Percentiles rank a stretch among this genome's conserved stretches.
Conservation (phyloP, 2,888 invertebrate species). For the Epirrita christyi region DNA sequence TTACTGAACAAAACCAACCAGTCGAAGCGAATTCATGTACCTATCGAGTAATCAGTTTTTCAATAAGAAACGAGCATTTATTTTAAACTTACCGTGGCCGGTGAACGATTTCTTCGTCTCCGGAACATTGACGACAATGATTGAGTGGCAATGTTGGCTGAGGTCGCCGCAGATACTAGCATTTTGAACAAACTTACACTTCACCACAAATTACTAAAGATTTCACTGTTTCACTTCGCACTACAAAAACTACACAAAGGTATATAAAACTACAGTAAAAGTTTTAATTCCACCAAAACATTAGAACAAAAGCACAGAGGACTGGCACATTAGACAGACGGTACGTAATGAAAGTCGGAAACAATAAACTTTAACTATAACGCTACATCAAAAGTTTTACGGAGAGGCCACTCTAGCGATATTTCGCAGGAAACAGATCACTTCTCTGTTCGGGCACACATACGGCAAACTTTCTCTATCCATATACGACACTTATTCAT, state of each 20-base stretch:
- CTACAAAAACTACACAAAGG: constrained; percentile 1
- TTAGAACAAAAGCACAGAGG: constrained; percentile 25
- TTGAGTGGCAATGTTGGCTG: constrained; percentile 60
- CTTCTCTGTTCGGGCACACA: constrained; percentile 56
- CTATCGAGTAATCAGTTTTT: constrained; percentile 10
- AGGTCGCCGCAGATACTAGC: constrained; percentile 63
- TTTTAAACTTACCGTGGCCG: constrained; percentile 54
- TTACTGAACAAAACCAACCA: constrained; percentile 4
- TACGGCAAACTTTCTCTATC: constrained; percentile 56
- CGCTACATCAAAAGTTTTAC: constrained; percentile 52
- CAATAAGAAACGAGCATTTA: constrained; percentile 1
- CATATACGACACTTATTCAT: constrained; percentile 27
- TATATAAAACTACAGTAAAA: constrained; percentile 16
- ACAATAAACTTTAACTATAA: constrained; percentile 46
- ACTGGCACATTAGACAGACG: constrained; percentile 28
- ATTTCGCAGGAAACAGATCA: constrained; percentile 48
- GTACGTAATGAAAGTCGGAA: constrained; percentile 37
- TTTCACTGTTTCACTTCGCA: constrained; percentile 21
- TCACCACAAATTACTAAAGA: constrained; percentile 39
- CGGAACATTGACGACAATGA: constrained; percentile 71
- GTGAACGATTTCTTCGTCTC: constrained; percentile 58
- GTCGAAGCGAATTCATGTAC: constrained; percentile 10
- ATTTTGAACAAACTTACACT: constrained; percentile 52
- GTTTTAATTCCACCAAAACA: constrained; percentile 27
- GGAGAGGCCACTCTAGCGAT: constrained; percentile 35